Conservation (phyloP, 1,140 invertebrate genomes). For the Frieseomelitta varia region DNA sequence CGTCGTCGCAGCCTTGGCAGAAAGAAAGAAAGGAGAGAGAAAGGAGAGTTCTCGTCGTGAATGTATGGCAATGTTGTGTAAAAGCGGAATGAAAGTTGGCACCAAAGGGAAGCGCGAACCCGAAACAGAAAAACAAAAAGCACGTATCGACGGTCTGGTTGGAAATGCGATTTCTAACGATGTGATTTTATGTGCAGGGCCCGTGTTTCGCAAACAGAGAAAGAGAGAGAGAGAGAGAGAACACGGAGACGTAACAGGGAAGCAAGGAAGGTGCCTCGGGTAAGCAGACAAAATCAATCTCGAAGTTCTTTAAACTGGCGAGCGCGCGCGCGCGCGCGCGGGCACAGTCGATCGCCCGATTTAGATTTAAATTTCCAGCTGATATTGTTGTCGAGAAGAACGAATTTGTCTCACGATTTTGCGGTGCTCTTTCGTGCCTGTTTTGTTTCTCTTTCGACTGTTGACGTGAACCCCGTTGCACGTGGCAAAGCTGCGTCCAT, state of each 20-base stretch:
- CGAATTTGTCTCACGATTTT: constrained; percentile 41
- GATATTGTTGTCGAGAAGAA: constrained; percentile 22
- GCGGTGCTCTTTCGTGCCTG: no score
- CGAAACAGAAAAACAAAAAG: no score
- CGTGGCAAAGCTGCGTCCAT: constrained; percentile 23
- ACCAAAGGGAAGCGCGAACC: not conserved
- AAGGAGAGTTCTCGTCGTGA: not conserved
- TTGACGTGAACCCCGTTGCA: not conserved
- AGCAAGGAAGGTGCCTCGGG: not conserved
- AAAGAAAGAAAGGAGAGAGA: not conserved
- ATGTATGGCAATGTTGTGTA: not conserved
- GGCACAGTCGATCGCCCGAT: constrained; percentile 24
- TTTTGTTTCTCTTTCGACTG: not conserved
- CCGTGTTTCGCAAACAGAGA: no score
- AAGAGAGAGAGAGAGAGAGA: not conserved
- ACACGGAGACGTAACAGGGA: not conserved
- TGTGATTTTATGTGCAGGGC: no score
- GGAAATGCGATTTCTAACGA: not conserved
- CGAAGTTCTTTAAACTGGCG: constrained; percentile 7
- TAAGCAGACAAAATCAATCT: constrained; percentile 19
- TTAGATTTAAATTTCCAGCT: constrained; percentile 31
- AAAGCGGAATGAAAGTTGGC: not conserved
- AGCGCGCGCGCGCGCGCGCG: not conserved
- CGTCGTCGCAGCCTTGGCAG: not conserved
- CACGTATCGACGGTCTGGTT: not conserved